phyloP scores from a whole-genome alignment of 2,113 vertebrate genomes.

The Oostethus manadensis region DNA sequence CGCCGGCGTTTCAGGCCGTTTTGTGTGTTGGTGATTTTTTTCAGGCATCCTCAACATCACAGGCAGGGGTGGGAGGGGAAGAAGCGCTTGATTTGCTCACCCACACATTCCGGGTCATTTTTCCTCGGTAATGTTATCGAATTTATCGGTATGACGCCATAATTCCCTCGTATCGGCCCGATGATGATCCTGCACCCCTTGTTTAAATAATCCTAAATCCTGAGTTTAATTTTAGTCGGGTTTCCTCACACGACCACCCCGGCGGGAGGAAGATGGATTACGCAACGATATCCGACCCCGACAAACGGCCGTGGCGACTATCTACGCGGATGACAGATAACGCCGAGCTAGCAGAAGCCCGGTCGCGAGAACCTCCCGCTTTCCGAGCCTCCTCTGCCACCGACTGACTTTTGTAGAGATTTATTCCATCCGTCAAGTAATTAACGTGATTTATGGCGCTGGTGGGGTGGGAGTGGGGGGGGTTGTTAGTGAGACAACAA shows the following conservation, averaged over 20 bases:
- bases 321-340: conserved; percentile 64
- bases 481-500: conserved; percentile 76
- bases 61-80: no score
- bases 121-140: no score
- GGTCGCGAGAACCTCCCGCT: conserved; percentile 60
- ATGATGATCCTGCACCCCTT: background rate
- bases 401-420: conserved; percentile 68
- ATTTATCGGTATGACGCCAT: no score
- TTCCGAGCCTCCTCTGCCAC: conserved; percentile 47
- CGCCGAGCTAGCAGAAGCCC: conserved; percentile 63
- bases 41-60: no score
- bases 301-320: conserved; percentile 75
- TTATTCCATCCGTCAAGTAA: conserved; percentile 78
- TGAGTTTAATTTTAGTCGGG: conserved; percentile 43
- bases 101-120: no score
- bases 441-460: conserved; percentile 78
- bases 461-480: conserved; percentile 34
- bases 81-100: no score
- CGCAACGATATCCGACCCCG: conserved; percentile 53
- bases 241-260: conserved; percentile 62
- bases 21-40: background rate
- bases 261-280: conserved; percentile 69
- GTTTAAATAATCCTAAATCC: background rate
- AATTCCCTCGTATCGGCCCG: no score
- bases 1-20: no score